Base-by-base conservation (phyloP, 2,888 invertebrate genomes). In the Lepetodrilus schrolli region DNA sequence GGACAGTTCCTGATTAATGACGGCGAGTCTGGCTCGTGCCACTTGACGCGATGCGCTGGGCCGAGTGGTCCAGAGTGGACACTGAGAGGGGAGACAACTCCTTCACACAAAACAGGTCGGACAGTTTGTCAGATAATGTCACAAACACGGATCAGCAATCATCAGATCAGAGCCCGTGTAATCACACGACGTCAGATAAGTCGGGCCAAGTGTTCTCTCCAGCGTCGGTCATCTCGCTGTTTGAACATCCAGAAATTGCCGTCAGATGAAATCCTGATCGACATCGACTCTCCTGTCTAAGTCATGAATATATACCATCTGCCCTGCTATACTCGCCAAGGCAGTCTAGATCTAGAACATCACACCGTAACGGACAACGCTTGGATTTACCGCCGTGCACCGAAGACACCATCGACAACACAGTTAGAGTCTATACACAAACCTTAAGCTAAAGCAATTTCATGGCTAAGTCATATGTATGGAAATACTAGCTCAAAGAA, bases 1-100 rank as follows among this genome's bases (percentile, higher is more conserved):
- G 58, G 58, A 58, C 58, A 58, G 58, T 58, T 58, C 30, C 34
- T 58, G 58, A 58, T 58, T 58, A 58, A 58, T 58, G 58, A 30
- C 26, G 26, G 10, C 4, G 58, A 30, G 30, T 58, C 34, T 30
- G 58, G 58, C 58, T 58, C 58, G 58, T 58, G 58, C 58, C 58
- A 30, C 30, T 51, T 58, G 58, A 23, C 34, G 13, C 58, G 26
- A n/a, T 26, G 34, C 58, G 10, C 58, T 30, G 34, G 58, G 26
- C 13, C 30, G 58, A 58, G 58, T 58, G 34, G 30, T 58, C 43
- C 30, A 17, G 21, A 58, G 58, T 58, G 30, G 58, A 58, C 58
- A 58, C 13, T 2, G 30, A 58, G 58, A 13, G 23, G 17, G 58
- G 13, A 17, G 30, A 13, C 26, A 8, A 7, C 30, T 7, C n/a